phyloP scores from a whole-genome alignment of 2,888 invertebrate species.

The Camptogramma bilineatum region DNA sequence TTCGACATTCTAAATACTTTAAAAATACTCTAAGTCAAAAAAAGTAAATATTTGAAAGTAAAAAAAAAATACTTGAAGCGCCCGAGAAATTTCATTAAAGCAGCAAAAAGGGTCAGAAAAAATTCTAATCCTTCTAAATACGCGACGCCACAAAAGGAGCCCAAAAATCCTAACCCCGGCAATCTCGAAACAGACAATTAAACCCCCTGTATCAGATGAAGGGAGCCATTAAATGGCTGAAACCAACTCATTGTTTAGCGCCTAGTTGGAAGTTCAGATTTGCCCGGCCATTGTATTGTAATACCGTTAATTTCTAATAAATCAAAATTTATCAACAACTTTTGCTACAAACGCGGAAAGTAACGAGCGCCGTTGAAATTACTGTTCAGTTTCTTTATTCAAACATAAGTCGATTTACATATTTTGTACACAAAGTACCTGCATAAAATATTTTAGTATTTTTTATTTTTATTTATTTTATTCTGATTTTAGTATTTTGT shows the following conservation, averaged over 20 bases:
- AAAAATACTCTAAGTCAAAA: background rate
- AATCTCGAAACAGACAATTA: constrained; percentile 52
- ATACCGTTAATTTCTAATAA: constrained; percentile 45
- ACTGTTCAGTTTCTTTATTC: no score
- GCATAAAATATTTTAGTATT: no score
- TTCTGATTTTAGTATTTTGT: no score
- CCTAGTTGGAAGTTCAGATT: constrained; percentile 44
- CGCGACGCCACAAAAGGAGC: constrained; percentile 32
- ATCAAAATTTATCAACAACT: constrained; percentile 51
- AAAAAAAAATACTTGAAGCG: background rate
- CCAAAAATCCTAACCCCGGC: constrained; percentile 30
- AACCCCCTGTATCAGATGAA: constrained; percentile 46
- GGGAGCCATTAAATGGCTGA: constrained; percentile 56
- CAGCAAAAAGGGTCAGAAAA: constrained; percentile 5
- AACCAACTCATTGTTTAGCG: constrained; percentile 54
- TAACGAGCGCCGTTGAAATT: no score
- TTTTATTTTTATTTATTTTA: no score
- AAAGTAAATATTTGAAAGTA: background rate
- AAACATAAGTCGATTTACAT: no score
- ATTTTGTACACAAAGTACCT: no score
- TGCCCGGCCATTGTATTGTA: constrained; percentile 43
- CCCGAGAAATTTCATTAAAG: constrained; percentile 11
- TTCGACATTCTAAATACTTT: background rate
- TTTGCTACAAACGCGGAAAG: no score
- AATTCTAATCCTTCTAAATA: constrained; percentile 31